Evolutionary conservation across 2,888 invertebrate species (phyloP), one percentile per base, ranked within the genome.

Genomic region (Siphlonurus alternatus): DNA sequence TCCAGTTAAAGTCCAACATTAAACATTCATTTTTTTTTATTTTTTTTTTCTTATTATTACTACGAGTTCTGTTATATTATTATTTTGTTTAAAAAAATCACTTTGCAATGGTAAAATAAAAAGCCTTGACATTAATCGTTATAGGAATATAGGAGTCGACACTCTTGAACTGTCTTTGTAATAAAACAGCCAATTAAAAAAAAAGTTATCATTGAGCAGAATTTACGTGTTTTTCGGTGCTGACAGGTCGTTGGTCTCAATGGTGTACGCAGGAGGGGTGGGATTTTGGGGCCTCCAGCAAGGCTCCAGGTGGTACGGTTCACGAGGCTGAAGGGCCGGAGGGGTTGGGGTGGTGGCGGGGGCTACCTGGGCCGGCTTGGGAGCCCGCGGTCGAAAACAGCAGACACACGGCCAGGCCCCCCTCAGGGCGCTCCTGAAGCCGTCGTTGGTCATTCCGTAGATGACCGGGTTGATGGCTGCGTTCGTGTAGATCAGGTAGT

Each of bases 381-480:
- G 15, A 15, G 5, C 7, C 5, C 38, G 38, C 5, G 5, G 7
- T 10, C 38, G 7, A 15, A 38, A 10, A 15, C 38, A 38, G 15
- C 5, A 10, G 5, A 38, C 5, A 22, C 56, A 56, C 7, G 56
- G 22, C 19, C 22, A 67, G 20, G 65, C 63, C 7, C 19, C 56
- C 5, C 67, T 63, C 59, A 88, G 85, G 18, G 87, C 87, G 62
- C 82, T 80, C 15, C 82, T 76, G 70, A 88, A 85, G 69, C 84
- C 82, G 25, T 83, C 81, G 70, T 88, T 89, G 10, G 84, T 87
- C 64, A 85, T 83, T 2, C 88, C 89, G 68, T 89, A 89, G 66
- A 90, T 85, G 0, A 89, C 74, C 0, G 90, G 89, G 72, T 89
- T 89, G 62, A 89, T 74, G 1, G 88, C 87, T 2, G 86, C 84